Conservation (phyloP, 2,888 invertebrate species). For the Pachliopta kotzebuea region DNA sequence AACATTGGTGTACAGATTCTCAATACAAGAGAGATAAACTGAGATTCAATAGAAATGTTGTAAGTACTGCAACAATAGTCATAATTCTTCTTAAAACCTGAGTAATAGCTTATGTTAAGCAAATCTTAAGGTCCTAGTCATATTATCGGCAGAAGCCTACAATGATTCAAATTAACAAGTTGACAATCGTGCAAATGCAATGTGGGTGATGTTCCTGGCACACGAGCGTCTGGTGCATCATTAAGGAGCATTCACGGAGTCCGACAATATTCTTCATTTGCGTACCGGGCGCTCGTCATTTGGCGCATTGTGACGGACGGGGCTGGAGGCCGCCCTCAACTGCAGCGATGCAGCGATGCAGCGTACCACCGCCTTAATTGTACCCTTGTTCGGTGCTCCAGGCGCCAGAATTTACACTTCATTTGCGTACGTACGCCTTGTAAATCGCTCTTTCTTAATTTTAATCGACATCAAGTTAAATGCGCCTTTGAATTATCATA, state of each 20-base stretch:
- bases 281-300: slow-evolving; percentile 73
- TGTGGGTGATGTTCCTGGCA: slow-evolving; percentile 62
- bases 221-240: slow-evolving; percentile 58
- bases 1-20: not conserved
- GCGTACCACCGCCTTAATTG: slow-evolving; percentile 72
- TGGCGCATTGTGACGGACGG: slow-evolving; percentile 69
- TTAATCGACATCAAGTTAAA: slow-evolving; percentile 5
- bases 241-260: slow-evolving; percentile 76
- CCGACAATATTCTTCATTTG: slow-evolving; percentile 81
- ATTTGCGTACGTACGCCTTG: slow-evolving; percentile 26
- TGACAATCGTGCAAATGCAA: slow-evolving; percentile 66
- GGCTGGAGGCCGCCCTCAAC: slow-evolving; percentile 53
- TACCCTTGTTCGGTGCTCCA: slow-evolving; percentile 62
- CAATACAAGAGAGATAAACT: not conserved
- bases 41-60: not conserved
- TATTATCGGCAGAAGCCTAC: slow-evolving; percentile 41
- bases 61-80: slow-evolving; percentile 7
- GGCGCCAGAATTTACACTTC: slow-evolving; percentile 28
- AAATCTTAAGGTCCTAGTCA: slow-evolving; percentile 9
- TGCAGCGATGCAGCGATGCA: slow-evolving; percentile 59
- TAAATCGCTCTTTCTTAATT: slow-evolving; percentile 9
- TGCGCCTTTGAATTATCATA: not conserved
- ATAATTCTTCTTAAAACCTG: slow-evolving; percentile 21
- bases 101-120: not conserved
- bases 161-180: slow-evolving; percentile 67